Base-by-base conservation (phyloP, 1,140 invertebrate genomes). In the Lethrus apterus region DNA sequence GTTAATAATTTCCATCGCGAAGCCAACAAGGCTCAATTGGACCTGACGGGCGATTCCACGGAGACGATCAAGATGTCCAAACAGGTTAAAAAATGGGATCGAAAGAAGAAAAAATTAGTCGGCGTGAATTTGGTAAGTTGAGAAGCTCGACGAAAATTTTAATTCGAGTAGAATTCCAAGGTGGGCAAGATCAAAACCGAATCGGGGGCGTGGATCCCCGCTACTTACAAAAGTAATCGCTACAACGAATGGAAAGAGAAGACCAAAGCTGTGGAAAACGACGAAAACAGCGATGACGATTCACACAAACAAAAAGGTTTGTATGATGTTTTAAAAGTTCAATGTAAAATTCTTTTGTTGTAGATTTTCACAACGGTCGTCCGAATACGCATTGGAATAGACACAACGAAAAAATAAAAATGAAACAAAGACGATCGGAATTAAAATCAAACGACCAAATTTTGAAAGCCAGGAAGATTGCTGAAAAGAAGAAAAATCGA, bases 141-240 rank as follows among this genome's bases (percentile, higher is more conserved):
- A 35, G n/a, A 53, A 46, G 1, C 9, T 8, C 19, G 26, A 23
- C 8, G 14, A 23, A n/a, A 19, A 43, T 30, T 29, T 43, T 9
- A 21, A 29, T 43, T 43, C 18, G 35, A 24, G 40, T 47, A 74
- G 67, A 73, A 83, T 61, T 61, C 68, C 1, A 80, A 80, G 50
- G 67, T 72, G 13, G 83, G 81, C 34, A 93, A 90, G 70, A 95
- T 98, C 52, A 83, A 82, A 51, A 97, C 94, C 2, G 95, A 99
- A 70, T 93, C 89, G 43, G 95, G 95, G 7, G 80, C 78, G 1
- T 90, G 89, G 81, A 93, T 99, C 56, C 81, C 92, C 2, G 91
- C 93, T 0, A 86, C 88, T 0, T 98, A 91, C 66, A 96, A 96
- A 68, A 86, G 86, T 35, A 84, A 93, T 51, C 73, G 84, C 50